Conservation (phyloP, 2,113 vertebrate genomes). For the Australoheros scitulus region DNA sequence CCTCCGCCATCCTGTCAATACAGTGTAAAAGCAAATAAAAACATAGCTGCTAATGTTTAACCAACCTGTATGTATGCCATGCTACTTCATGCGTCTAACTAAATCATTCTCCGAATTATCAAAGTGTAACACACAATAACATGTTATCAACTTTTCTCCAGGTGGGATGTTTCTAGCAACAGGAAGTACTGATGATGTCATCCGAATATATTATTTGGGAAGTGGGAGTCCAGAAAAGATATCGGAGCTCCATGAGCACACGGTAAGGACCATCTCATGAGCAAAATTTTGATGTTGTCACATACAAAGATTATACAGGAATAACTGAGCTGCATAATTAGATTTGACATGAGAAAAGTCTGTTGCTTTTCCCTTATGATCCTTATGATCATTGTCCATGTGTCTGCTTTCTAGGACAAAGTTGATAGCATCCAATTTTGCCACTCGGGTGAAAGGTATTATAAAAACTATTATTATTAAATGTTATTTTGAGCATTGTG, state of each 20-base stretch:
- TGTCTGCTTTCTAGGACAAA: conserved; percentile 85
- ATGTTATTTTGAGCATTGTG: neutral
- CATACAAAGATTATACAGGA: neutral
- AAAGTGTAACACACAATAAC: neutral
- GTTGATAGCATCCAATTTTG: conserved; percentile 98
- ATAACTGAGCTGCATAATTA: neutral
- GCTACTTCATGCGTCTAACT: neutral
- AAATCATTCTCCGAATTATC: neutral
- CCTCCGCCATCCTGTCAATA: neutral
- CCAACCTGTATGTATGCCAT: neutral
- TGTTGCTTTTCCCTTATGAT: neutral
- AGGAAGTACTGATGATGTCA: conserved; percentile 96
- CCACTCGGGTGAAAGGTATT: conserved; percentile 90
- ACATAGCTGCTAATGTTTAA: neutral
- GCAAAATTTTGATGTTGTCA: neutral
- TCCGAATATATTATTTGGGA: conserved; percentile 97
- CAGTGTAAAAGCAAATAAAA: neutral
- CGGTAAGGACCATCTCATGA: conserved; percentile 73
- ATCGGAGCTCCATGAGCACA: conserved; percentile 92
- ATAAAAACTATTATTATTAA: neutral
- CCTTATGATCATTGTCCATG: neutral
- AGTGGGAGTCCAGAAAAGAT: conserved; percentile 91
- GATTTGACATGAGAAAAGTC: neutral
- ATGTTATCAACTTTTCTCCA: conserved; percentile 59
- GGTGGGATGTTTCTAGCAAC: conserved; percentile 97